Percentiles rank a stretch among this genome's conserved stretches.
Evolutionary conservation across 1,140 invertebrate genomes (phyloP).

Genomic region (Eumeta japonica): DNA sequence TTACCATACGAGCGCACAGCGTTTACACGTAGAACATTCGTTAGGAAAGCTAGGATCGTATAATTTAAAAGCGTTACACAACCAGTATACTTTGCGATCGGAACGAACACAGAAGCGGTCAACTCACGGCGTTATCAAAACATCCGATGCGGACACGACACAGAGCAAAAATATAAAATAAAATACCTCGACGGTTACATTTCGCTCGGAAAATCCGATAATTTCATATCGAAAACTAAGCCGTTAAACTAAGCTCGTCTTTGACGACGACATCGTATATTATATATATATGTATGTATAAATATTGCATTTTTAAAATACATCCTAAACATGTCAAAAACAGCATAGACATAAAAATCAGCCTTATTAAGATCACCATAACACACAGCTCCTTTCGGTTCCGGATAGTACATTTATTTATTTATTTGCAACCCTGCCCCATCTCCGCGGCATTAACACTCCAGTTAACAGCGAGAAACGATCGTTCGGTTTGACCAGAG

Average conservation of each 20-base stretch:
- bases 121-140: not conserved
- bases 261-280: slow-evolving; percentile 3
- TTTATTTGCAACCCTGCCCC: slow-evolving; percentile 17
- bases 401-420: slow-evolving; percentile 3
- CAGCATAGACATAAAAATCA: slow-evolving; percentile 14
- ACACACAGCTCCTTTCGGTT: slow-evolving; percentile 9
- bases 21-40: no score
- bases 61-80: not conserved
- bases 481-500: slow-evolving; percentile 24
- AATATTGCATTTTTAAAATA: slow-evolving; percentile 39
- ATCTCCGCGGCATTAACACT: slow-evolving; percentile 39
- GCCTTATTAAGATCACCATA: slow-evolving; percentile 9
- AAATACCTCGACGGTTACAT: not conserved
- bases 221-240: no score
- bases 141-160: not conserved
- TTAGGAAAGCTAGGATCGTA: slow-evolving; percentile 9
- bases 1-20: slow-evolving; percentile 8
- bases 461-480: slow-evolving; percentile 45
- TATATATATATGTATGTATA: slow-evolving; percentile 22
- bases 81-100: not conserved
- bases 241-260: no score
- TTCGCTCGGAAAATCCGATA: no score
- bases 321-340: slow-evolving; percentile 16
- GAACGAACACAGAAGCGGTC: not conserved
- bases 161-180: not conserved